Conservation (phyloP, 2,113 vertebrate genomes). For the Struthio camelus region DNA sequence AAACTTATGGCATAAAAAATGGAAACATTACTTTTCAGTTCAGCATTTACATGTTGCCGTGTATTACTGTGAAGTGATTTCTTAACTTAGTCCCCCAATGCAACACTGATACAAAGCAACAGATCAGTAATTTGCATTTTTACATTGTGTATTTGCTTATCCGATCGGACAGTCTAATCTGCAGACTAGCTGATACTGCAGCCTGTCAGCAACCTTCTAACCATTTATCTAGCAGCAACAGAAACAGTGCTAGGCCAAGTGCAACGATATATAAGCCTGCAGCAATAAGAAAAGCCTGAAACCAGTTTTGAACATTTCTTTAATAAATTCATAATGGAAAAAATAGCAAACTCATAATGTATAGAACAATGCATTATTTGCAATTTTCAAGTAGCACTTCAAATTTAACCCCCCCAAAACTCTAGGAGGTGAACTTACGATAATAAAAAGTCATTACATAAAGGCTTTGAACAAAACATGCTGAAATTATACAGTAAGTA, state of each 20-base stretch:
- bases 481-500: slow-evolving; percentile 23
- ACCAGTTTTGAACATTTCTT: background rate
- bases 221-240: no score
- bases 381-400: background rate
- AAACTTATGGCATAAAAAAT: background rate
- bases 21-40: background rate
- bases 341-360: no score
- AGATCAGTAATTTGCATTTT: no score
- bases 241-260: no score
- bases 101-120: no score
- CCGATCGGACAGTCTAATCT: no score
- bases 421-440: background rate
- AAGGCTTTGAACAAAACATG: slow-evolving; percentile 23
- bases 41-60: background rate
- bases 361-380: no score
- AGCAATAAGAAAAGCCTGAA: slow-evolving; percentile 14
- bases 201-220: no score
- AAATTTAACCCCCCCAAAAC: background rate
- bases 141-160: no score
- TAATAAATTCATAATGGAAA: background rate
- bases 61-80: background rate
- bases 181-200: no score
- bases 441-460: background rate
- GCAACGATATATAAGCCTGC: no score
- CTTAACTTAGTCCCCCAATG: background rate